A percentile compares a stretch with the other conserved stretches of the same genome.
Conservation (phyloP, 2,797 vertebrate genomes). For the Sphenodon punctatus region DNA sequence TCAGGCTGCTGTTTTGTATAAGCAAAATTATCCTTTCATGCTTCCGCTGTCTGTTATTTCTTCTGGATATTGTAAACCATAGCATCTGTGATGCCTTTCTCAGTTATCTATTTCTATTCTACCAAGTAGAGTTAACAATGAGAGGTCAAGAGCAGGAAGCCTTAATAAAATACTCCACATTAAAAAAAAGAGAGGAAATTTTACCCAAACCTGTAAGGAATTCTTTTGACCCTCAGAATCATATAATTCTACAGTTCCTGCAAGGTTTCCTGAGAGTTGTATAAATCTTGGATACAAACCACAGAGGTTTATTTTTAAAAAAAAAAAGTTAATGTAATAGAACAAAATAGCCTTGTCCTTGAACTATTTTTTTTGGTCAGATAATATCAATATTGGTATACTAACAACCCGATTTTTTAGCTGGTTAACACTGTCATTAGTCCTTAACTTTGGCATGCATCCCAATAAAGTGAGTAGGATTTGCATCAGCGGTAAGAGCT, state of each 20-base stretch:
- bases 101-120: constrained; percentile 49
- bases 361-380: neutral
- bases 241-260: too few species aligned
- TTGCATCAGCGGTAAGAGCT: too few species aligned
- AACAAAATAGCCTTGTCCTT: too few species aligned
- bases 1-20: constrained; percentile 78
- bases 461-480: too few species aligned
- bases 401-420: too few species aligned
- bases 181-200: constrained; percentile 15
- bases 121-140: constrained; percentile 34
- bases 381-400: constrained; percentile 20
- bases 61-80: constrained; percentile 60
- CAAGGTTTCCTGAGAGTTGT: too few species aligned
- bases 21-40: constrained; percentile 79
- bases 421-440: too few species aligned
- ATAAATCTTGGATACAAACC: too few species aligned
- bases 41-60: constrained; percentile 61
- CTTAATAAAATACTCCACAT: constrained; percentile 1
- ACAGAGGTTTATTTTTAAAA: too few species aligned
- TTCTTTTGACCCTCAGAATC: neutral
- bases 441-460: too few species aligned
- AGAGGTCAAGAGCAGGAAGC: constrained; percentile 36
- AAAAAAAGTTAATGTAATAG: too few species aligned
- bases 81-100: constrained; percentile 56
- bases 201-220: neutral